phyloP scores from a whole-genome alignment of 2,888 invertebrate genomes.

The Heliconius sara region DNA sequence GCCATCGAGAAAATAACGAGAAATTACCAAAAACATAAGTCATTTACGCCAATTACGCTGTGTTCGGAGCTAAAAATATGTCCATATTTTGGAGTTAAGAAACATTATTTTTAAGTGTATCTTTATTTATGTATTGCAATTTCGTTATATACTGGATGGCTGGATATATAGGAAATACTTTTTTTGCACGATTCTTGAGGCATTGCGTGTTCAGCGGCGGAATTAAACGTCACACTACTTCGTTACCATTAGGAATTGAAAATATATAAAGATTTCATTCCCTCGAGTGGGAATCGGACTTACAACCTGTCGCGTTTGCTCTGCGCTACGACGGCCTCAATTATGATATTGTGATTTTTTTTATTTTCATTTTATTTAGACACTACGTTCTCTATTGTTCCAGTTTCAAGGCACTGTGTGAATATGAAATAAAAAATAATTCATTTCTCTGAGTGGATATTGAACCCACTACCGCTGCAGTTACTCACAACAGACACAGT shows the following conservation, averaged over 20 bases:
- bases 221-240: background rate
- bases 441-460: background rate
- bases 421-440: background rate
- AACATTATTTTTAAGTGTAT: constrained; percentile 2
- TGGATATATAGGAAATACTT: too few species aligned
- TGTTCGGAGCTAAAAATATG: constrained; percentile 20
- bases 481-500: background rate
- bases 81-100: background rate
- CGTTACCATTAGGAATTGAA: too few species aligned
- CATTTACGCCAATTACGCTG: constrained; percentile 27
- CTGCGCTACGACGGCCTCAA: too few species aligned
- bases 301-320: too few species aligned
- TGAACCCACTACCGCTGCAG: background rate
- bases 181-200: background rate
- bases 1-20: constrained; percentile 25
- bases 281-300: too few species aligned
- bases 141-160: background rate
- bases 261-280: too few species aligned
- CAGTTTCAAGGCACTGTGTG: too few species aligned
- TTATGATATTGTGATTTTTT: too few species aligned
- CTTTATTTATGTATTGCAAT: constrained; percentile 7
- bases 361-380: too few species aligned
- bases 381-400: too few species aligned
- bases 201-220: background rate
- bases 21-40: constrained; percentile 27